phyloP scores from a whole-genome alignment of 2,888 invertebrate species.

The Prosopocoilus inquinatus region DNA sequence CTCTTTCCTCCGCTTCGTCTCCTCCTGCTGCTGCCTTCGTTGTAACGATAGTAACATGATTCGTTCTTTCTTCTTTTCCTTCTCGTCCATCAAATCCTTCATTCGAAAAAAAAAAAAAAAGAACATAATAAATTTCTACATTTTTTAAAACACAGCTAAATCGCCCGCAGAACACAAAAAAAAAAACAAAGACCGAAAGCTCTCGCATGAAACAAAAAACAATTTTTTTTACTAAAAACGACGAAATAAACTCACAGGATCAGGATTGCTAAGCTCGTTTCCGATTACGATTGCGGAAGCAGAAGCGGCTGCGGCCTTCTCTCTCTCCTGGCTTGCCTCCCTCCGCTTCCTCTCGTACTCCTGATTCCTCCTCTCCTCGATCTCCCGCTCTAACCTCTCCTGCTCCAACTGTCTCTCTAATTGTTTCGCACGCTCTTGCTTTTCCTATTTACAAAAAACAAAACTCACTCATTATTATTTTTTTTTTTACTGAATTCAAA shows the following conservation, averaged over 20 bases:
- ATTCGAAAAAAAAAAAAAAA: slow-evolving; percentile 26
- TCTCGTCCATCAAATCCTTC: slow-evolving; percentile 82
- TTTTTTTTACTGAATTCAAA: background rate
- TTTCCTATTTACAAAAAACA: slow-evolving; percentile 29
- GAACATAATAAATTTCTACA: background rate
- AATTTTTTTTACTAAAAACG: too few species aligned
- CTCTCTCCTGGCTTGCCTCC: slow-evolving; percentile 51
- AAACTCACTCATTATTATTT: too few species aligned
- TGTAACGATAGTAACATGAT: slow-evolving; percentile 87
- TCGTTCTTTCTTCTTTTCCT: slow-evolving; percentile 89
- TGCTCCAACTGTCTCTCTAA: slow-evolving; percentile 53
- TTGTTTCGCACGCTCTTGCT: slow-evolving; percentile 43
- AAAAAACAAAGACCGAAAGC: too few species aligned
- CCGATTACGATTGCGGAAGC: slow-evolving; percentile 66
- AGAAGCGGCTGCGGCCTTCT: slow-evolving; percentile 35
- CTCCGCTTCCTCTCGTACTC: slow-evolving; percentile 46
- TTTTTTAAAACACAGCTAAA: background rate
- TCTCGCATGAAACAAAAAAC: too few species aligned
- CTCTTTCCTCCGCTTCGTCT: slow-evolving; percentile 80
- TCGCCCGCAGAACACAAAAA: too few species aligned
- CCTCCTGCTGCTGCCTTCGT: slow-evolving; percentile 88
- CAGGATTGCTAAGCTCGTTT: slow-evolving; percentile 62
- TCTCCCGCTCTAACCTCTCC: slow-evolving; percentile 50
- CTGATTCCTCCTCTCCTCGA: slow-evolving; percentile 38
- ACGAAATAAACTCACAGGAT: slow-evolving; percentile 58